A percentile compares a stretch with the other conserved stretches of the same genome.
Evolutionary conservation across 2,797 vertebrate genomes (phyloP).

Genomic region (Manis javanica): DNA sequence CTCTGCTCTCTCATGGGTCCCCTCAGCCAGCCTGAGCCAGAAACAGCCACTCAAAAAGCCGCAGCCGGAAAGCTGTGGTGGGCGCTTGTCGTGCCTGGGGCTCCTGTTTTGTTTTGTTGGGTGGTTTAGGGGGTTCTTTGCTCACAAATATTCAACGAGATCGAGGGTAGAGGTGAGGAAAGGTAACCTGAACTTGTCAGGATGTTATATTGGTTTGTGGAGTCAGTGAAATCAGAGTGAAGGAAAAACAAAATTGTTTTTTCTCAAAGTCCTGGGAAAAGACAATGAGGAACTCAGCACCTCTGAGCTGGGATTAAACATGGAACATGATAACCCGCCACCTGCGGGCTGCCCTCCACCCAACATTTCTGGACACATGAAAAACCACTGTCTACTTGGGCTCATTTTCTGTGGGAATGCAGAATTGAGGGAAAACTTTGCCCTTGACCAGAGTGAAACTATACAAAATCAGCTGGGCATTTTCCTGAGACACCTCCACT

Average conservation of each 20-base stretch:
- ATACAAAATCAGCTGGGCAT: background rate
- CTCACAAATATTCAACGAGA: background rate
- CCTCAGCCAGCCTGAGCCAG: background rate
- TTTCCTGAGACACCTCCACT: background rate
- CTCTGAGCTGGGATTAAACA: background rate
- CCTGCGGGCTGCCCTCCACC: too few relatives aligned
- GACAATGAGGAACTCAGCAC: background rate
- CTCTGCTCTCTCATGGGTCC: background rate
- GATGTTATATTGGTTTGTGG: background rate
- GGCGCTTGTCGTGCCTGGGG: background rate
- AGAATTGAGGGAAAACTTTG: background rate
- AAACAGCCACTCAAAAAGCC: background rate
- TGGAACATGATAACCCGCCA: background rate
- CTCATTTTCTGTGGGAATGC: background rate
- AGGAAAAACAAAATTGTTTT: background rate
- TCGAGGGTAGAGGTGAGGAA: background rate
- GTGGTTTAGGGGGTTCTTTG: background rate
- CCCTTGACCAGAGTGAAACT: background rate
- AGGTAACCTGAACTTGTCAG: background rate
- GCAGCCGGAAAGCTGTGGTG: background rate
- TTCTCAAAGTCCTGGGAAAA: background rate
- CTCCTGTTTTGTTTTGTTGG: background rate
- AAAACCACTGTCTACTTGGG: too few relatives aligned
- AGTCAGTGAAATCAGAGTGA: background rate
- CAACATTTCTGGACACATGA: background rate